These are phyloP conservation scores for Gymnoscopelus microlampas DNA, from an alignment of 2,797 vertebrate species.

Conservation along the genomic window DNA sequence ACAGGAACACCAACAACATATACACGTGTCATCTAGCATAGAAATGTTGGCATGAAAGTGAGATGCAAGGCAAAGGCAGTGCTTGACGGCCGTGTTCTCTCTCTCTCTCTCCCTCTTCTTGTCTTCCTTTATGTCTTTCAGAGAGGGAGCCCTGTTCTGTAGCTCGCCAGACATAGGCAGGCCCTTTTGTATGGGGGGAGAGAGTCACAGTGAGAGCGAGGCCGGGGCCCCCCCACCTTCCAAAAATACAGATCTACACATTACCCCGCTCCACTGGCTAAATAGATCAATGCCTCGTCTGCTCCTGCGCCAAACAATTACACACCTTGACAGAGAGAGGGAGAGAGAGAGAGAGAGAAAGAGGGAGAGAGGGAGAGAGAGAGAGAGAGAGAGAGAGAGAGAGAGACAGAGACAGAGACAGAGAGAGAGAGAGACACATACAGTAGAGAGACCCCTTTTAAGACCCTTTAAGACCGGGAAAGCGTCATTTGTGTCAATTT, in stretches of 20 bases:
- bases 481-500: no score
- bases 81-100: constrained; percentile 76
- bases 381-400: constrained; percentile 18
- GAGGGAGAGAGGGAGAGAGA: constrained; percentile 30
- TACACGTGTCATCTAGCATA: constrained; percentile 33
- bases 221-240: constrained; percentile 68
- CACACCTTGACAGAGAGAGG: constrained; percentile 41
- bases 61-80: constrained; percentile 60
- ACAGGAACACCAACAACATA: no score
- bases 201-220: constrained; percentile 75
- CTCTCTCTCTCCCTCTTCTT: constrained; percentile 60
- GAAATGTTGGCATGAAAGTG: constrained; percentile 69
- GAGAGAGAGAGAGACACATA: not conserved
- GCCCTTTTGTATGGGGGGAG: constrained; percentile 78
- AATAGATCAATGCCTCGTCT: constrained; percentile 65
- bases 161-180: constrained; percentile 79
- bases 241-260: constrained; percentile 73
- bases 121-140: constrained; percentile 85
- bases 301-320: constrained; percentile 58
- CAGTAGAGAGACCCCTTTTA: no score
- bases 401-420: not conserved
- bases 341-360: constrained; percentile 25
- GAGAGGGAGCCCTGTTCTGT: constrained; percentile 82
- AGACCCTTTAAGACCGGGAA: no score
- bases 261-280: constrained; percentile 69